A percentile compares a stretch with the other conserved stretches of the same genome.
Evolutionary conservation across 2,113 vertebrate genomes (phyloP).

Genomic region (Dasyprocta punctata): DNA sequence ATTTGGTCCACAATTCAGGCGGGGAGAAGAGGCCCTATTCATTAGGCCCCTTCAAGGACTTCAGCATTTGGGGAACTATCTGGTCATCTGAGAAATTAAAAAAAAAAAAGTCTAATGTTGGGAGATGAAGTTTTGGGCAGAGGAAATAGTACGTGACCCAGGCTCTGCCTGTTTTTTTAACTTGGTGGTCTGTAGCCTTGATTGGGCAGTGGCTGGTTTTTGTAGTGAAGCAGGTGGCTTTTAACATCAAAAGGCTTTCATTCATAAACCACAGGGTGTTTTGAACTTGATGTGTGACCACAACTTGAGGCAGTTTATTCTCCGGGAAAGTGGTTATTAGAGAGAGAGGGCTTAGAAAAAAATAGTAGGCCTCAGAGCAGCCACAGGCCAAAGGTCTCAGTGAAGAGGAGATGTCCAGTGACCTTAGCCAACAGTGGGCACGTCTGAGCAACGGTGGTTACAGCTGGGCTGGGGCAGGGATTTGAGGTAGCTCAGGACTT

Average conservation of each 20-base stretch:
- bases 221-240: slow-evolving; percentile 49
- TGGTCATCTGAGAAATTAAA: neutral
- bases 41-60: neutral
- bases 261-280: slow-evolving; percentile 65
- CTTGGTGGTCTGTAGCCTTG: neutral
- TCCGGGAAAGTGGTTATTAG: slow-evolving; percentile 38
- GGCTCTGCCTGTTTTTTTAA: neutral
- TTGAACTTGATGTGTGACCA: slow-evolving; percentile 58
- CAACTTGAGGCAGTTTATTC: neutral
- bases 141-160: neutral
- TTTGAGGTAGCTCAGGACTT: neutral
- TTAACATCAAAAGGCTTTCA: slow-evolving; percentile 61
- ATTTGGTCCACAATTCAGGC: neutral
- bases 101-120: neutral
- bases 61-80: neutral
- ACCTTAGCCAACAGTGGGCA: neutral
- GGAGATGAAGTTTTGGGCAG: neutral
- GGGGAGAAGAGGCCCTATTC: neutral
- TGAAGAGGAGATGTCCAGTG: neutral
- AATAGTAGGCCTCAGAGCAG: neutral
- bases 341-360: neutral
- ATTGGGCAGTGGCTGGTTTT: slow-evolving; percentile 36
- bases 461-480: neutral
- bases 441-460: neutral
- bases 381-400: neutral